Evolutionary conservation across 2,888 invertebrate species (phyloP), one percentile per base, ranked within the genome.

Genomic region (Lypha dubia): DNA sequence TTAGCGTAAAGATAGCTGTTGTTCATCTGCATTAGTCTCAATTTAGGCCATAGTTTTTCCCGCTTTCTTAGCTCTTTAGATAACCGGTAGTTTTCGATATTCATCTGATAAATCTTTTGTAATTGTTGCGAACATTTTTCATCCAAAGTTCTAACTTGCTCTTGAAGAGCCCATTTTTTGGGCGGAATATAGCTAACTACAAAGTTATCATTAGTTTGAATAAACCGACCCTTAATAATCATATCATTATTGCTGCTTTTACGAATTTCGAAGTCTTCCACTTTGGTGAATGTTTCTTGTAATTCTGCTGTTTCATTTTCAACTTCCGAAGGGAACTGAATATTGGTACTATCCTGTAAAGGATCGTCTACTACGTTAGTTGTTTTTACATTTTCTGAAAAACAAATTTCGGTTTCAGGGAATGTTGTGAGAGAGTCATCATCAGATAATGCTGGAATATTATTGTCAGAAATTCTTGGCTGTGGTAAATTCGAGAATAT

Each of bases 201-300:
- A 20, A 74, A 67, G 35, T 74, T 70, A 38, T 81, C 68, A 0
- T 75, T 75, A 8, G 74, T 68, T 75, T 81, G 68, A 2, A 81
- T 15, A 13, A 8, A 75, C 3, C 68, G 74, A 0, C 74, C 62
- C 15, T 81, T 74, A 44, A 81, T 53, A 51, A 81, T 81, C 44
- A 62, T 28, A 28, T 81, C 75, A 20, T 81, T 68, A 15, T 62
- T 68, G 7, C 3, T 65, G 15, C 79, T 49, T 9, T 58, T 73
- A n/a, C 68, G 74, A 68, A 81, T 81, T 81, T 81, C 80, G 46
- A 81, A 81, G 8, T 75, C 46, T 24, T 74, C 46, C 3, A 73
- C 63, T 28, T 65, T 63, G 1, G 8, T 13, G 2, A 24, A 15
- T 1, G 11, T 8, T 68, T 68, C 60, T 15, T 56, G n/a, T 0